These are phyloP conservation scores for Tinea pellionella DNA, from an alignment of 2,888 invertebrate species.

Conservation along the genomic window DNA sequence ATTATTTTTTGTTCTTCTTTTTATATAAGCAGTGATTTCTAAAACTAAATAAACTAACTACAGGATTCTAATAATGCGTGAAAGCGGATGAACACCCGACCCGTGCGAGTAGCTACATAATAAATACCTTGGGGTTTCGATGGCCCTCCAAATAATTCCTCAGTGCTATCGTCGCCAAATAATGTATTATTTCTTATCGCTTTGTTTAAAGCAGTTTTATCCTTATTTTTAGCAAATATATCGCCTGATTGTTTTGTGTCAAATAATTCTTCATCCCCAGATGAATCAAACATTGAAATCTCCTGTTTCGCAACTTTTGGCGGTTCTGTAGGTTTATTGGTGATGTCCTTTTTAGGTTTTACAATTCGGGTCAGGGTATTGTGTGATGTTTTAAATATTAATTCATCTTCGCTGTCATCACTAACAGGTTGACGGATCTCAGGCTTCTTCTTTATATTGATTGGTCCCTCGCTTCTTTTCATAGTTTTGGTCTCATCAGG, in stretches of 20 bases:
- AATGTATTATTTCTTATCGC: conserved; percentile 27
- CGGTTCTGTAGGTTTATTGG: background rate
- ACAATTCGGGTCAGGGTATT: background rate
- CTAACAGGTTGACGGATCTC: background rate
- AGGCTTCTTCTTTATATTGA: conserved; percentile 1
- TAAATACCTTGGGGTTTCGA: background rate
- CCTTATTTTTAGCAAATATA: background rate
- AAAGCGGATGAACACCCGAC: too few relatives aligned
- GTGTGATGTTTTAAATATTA: conserved; percentile 7
- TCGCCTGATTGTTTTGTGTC: conserved; percentile 21
- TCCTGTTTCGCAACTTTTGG: conserved; percentile 15
- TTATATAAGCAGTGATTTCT: too few relatives aligned
- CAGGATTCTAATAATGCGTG: too few relatives aligned
- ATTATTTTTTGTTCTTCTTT: too few relatives aligned
- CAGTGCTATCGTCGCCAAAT: conserved; percentile 43
- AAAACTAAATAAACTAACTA: too few relatives aligned
- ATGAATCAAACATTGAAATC: conserved; percentile 37
- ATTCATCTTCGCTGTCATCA: conserved; percentile 14
- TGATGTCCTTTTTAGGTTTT: conserved; percentile 12
- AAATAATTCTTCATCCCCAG: conserved; percentile 44
- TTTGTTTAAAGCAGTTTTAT: background rate
- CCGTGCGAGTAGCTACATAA: too few relatives aligned
- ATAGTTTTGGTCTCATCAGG: background rate
- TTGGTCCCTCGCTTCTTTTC: conserved; percentile 6
- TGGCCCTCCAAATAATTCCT: conserved; percentile 34